Percentiles rank a stretch among this genome's conserved stretches.
Conservation (phyloP, 2,113 vertebrate species). For the Pogonocichla stellata region DNA sequence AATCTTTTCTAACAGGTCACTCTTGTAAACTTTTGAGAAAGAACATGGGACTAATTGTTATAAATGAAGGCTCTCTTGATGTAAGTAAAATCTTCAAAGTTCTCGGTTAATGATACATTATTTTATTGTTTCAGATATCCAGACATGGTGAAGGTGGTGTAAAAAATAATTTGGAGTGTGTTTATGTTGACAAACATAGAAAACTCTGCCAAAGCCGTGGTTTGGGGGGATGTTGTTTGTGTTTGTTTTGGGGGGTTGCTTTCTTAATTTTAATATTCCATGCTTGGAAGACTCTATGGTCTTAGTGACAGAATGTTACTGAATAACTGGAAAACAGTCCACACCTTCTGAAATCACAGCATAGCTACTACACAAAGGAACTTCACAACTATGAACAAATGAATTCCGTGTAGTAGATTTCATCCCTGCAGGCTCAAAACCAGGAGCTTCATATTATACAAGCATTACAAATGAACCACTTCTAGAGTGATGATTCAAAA, state of each 20-base stretch:
- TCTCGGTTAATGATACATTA: background rate
- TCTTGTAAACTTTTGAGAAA: slow-evolving; percentile 95
- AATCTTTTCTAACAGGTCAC: slow-evolving; percentile 81
- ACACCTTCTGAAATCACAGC: background rate
- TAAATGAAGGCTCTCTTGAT: slow-evolving; percentile 95
- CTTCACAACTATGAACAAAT: background rate
- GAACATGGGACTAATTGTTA: slow-evolving; percentile 96
- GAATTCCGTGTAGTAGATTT: background rate
- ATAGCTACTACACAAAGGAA: background rate
- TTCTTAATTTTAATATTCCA: background rate
- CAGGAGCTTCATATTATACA: background rate
- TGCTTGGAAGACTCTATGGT: background rate
- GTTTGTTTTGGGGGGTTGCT: background rate
- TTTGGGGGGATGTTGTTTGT: background rate
- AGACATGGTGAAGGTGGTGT: background rate
- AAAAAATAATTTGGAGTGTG: background rate
- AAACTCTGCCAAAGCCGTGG: background rate
- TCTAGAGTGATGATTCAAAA: background rate
- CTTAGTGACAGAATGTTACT: background rate
- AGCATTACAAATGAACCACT: background rate
- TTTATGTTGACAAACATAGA: background rate
- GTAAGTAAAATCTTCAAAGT: slow-evolving; percentile 80
- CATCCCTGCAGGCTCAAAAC: background rate
- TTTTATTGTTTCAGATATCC: background rate
- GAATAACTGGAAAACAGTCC: background rate